Base-by-base conservation (phyloP, 2,888 invertebrate species). In the Volucella zonaria region DNA sequence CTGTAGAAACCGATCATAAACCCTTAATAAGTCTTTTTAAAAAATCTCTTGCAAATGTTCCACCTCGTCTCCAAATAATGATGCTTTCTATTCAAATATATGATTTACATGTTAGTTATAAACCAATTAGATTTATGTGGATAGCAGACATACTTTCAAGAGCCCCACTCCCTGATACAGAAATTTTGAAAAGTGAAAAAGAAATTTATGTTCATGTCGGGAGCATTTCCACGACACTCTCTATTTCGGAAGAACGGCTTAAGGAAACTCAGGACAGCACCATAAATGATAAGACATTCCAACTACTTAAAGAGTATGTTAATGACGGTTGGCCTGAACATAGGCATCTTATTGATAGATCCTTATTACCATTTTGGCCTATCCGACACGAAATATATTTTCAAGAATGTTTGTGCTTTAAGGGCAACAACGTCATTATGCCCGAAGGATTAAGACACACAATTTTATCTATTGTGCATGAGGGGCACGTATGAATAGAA, bases 1-100 rank as follows among this genome's bases (percentile, higher is more conserved):
- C 43, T 4, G 76, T 83, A 18, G 67, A 74, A 38, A 78, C 78
- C 10, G 78, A 78, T 52, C 82, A 83, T 40, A 74, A 78, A 45
- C 82, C 78, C 2, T 52, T 79, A 42, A 68, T 51, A 51, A 15
- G 40, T 1, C 47, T 47, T 45, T 61, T 64, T n/a, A 47, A 49
- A 38, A 64, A 51, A 51, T 45, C 61, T 6, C 18, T 66, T 3
- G 14, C 40, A 6, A 51, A 66, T 18, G 18, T 51, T 11, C 66
- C 51, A 12, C 14, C n/a, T 14, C 66, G 51, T 14, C 45, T 54
- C 9, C 67, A 67, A 23, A 54, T 43, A 52, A 40, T 66, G 52
- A 66, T 42, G 64, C 40, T 64, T 3, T 51, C 14, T 14, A 10
- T 61, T 61, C 43, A 61, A 31, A 31, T 47, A 12, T 47, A 61